Evolutionary conservation across 2,888 invertebrate species (phyloP), one percentile per base, ranked within the genome.

Genomic region (Lasioglossum malachurum): DNA sequence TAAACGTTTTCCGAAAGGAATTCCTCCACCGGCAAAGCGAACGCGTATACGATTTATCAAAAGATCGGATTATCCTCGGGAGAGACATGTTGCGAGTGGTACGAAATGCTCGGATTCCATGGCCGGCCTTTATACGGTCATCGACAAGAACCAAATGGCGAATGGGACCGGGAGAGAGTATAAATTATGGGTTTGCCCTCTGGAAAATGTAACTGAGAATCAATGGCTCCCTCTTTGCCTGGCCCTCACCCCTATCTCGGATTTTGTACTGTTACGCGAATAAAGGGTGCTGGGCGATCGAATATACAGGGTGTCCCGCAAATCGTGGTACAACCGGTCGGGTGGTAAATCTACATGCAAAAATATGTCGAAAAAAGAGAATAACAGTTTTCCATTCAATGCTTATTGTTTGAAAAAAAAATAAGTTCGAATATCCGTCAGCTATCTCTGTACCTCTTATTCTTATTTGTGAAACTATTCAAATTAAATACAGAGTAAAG

Each of bases 171-270:
- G 75, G 23, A 67, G 67, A 75, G 49, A 60, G 35, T 49, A 87
- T 64, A 87, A 84, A 71, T 84, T 80, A 74, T 57, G 73, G 64
- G 44, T 71, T 67, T 82, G 12, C 83, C 80, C 27, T 74, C 35
- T 23, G 38, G 60, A 80, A 88, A 82, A 83, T 67, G 46, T 38
- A 80, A 84, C 76, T 27, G 64, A 41, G 82, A 84, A 89, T 88
- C 83, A 84, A 84, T 88, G 76, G 35, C 10, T 23, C 49, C 67
- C 49, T 46, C 53, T 75, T 78, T 72, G n/a, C 27, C 57, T 19
- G 19, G 12, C 7, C 19, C n/a, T 12, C 27, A 19, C 31, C 14
- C 7, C 16, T 31, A 10, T 27, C 49, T 38, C 10, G 75, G 53
- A 76, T 78, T 57, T 78, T 23, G 46, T 64, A 12, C 4, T 5